Evolutionary conservation across 2,888 invertebrate genomes (phyloP), one percentile per base, ranked within the genome.

Genomic region (Helleia helle): DNA sequence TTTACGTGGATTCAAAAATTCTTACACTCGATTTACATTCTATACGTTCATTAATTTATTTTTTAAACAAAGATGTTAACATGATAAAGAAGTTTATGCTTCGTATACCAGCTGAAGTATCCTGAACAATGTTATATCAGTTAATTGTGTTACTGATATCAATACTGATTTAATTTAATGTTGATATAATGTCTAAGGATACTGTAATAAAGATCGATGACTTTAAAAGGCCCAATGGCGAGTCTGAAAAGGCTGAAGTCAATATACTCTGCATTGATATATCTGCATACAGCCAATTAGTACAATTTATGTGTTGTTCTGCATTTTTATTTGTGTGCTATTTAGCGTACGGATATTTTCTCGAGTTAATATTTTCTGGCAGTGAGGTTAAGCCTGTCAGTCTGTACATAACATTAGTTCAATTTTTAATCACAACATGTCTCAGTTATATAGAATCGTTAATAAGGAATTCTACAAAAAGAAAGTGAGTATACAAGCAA

Each of bases 361-460:
- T 94, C 88, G 98, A 98, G 76, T 76, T 96, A 30, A 94, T 98
- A 63, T 98, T 97, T 70, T 91, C 93, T 0, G 86, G 93, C n/a
- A 91, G 94, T 13, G 96, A 95, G 29, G 94, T 97, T 55, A 91
- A 93, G 59, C 92, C 94, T 0, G 93, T 91, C 61, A 97, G 97
- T 31, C 92, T 97, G 91, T 97, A 94, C 68, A 86, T 98, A 47
- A 98, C 98, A 1, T 80, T 97, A 42, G 86, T 97, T 9, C 97
- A 98, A 76, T 98, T 98, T 84, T 87, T 89, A 11, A 93, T 91
- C 59, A 98, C 97, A 61, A 89, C 91, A 44, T 49, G 89, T 15
- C 93, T 97, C 66, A 95, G 95, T 42, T 86, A 91, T 48, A 64
- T 90, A 31, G 97, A 98, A 76, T 87, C 89, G 44, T 65, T 86